These are phyloP conservation scores for Mixornis gularis DNA, from an alignment of 2,113 vertebrate genomes.

Conservation along the genomic window DNA sequence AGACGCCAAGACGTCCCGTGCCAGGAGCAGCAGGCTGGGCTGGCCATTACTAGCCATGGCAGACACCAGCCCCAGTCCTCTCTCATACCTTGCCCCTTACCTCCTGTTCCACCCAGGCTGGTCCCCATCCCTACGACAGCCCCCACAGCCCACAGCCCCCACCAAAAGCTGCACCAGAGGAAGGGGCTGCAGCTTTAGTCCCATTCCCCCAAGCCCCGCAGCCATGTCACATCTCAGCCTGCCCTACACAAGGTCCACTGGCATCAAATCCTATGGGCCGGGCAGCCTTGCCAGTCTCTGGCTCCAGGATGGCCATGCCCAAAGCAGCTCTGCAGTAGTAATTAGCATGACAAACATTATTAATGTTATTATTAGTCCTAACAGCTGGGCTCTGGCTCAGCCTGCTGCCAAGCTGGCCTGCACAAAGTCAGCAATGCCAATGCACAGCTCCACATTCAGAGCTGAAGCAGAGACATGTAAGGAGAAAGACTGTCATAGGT, in stretches of 20 bases:
- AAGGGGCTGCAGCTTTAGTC: background rate
- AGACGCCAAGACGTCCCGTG: background rate
- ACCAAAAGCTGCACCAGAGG: background rate
- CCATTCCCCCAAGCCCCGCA: fast-evolving
- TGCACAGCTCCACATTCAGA: background rate
- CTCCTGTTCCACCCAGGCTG: background rate
- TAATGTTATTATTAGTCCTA: constrained; percentile 4
- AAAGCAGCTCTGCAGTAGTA: background rate
- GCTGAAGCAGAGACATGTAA: background rate
- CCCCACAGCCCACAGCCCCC: fast-evolving
- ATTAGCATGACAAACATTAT: constrained; percentile 41
- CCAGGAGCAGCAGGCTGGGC: background rate
- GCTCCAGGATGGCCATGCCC: background rate
- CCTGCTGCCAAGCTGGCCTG: background rate
- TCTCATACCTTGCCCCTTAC: background rate
- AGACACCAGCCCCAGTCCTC: background rate
- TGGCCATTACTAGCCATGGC: background rate
- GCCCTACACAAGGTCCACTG: background rate
- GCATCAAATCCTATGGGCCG: fast-evolving
- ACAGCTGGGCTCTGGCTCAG: background rate
- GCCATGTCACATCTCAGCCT: background rate
- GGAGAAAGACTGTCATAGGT: background rate
- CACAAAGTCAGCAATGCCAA: background rate
- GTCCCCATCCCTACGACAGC: background rate
- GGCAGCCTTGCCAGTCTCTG: background rate